Evolutionary conservation across 2,797 vertebrate genomes (phyloP), one percentile per base, ranked within the genome.

Genomic region (Melopsittacus undulatus): DNA sequence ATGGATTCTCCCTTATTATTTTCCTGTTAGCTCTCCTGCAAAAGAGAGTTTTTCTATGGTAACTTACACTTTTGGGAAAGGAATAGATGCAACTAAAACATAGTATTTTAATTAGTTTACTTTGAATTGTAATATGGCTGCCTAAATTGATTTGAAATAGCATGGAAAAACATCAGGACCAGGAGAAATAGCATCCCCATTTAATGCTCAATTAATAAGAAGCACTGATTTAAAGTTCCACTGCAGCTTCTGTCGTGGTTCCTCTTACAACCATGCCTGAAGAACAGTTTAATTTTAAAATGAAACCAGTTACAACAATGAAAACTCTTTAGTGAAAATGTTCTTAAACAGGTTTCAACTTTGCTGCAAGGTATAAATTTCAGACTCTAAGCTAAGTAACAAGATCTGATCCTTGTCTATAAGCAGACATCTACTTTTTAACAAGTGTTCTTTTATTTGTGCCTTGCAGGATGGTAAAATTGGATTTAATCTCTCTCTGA

Each of bases 361-460:
- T 94, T 88, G 76, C 90, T 90, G 30, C 61, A 82, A 89, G 92
- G 86, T 70, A 89, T 91, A 84, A 22, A 77, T 90, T 90, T 91
- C 74, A 94, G 32, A 73, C 40, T 79, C 45, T 43, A 46, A 64
- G 11, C n/a, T 81, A 81, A 57, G 13, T 74, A 92, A 93, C 43
- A 84, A 89, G 43, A 90, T 93, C 46, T 82, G 70, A 63, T 92
- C 30, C 68, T 91, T 86, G 42, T 88, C 30, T 61, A 67, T 73
- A 88, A 90, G 67, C 27, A 86, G 36, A 82, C 46, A 82, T 82
- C 67, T 79, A 76, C 90, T 94, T 95, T 90, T 93, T 89, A 95
- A 93, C 67, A 95, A 90, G 77, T 87, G 70, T 83, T 90, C 63
- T 88, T 89, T 88, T 87, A 62, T 92, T 92, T 90, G 30, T 90